These are phyloP conservation scores for Hydraecia micacea DNA, from an alignment of 2,888 invertebrate genomes.

Conservation along the genomic window DNA sequence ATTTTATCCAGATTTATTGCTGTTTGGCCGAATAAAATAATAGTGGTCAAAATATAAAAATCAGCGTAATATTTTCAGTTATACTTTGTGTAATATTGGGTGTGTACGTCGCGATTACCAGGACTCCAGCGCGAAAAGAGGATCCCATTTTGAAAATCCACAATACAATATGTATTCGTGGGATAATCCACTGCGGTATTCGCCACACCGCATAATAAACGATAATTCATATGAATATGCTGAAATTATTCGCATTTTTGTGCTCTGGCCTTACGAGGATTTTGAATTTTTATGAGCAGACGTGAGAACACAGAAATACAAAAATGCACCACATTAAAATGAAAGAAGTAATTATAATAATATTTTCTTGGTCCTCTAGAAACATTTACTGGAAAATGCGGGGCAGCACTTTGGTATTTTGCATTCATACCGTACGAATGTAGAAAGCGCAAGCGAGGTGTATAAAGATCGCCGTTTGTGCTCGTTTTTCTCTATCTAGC, in stretches of 20 bases:
- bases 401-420: constrained; percentile 38
- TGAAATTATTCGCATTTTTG: constrained; percentile 50
- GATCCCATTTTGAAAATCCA: constrained; percentile 38
- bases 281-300: constrained; percentile 33
- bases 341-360: constrained; percentile 25
- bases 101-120: constrained; percentile 14
- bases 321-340: constrained; percentile 24
- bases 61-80: background rate
- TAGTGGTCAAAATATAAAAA: background rate
- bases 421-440: constrained; percentile 42
- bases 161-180: constrained; percentile 35
- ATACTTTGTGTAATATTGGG: background rate
- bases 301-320: constrained; percentile 2
- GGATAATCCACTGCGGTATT: constrained; percentile 57
- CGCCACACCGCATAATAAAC: constrained; percentile 47
- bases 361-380: constrained; percentile 7
- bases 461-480: constrained; percentile 42
- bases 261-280: constrained; percentile 35
- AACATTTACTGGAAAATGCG: constrained; percentile 13
- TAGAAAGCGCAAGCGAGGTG: constrained; percentile 37
- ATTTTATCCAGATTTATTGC: background rate
- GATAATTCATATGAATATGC: constrained; percentile 57
- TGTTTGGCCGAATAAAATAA: background rate
- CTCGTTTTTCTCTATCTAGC: constrained; percentile 39
- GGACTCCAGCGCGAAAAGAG: constrained; percentile 20